These are phyloP conservation scores for Xenopus petersii DNA, from an alignment of 2,797 vertebrate species.

Conservation along the genomic window DNA sequence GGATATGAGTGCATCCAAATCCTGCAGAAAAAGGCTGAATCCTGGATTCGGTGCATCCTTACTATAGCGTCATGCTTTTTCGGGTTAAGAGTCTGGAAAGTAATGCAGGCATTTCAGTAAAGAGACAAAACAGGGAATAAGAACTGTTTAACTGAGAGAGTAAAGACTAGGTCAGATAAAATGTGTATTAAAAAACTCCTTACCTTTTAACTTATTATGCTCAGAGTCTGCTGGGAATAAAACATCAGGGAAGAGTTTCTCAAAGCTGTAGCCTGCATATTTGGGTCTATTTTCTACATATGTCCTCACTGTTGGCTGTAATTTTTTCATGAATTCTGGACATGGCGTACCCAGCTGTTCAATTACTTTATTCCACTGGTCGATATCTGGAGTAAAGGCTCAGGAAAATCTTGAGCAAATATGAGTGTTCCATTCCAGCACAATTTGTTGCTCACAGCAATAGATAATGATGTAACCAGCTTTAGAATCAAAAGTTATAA, in stretches of 20 bases:
- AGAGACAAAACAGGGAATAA: no score
- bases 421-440: background rate
- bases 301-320: constrained; percentile 95
- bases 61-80: no score
- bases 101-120: no score
- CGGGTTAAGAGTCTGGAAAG: no score
- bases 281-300: constrained; percentile 97
- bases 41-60: no score
- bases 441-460: background rate
- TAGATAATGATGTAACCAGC: no score
- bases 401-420: constrained; percentile 71
- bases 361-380: constrained; percentile 99
- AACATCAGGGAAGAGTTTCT: constrained; percentile 96
- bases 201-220: constrained; percentile 98
- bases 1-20: no score
- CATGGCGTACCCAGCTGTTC: constrained; percentile 96
- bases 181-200: background rate
- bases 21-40: no score
- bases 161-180: no score
- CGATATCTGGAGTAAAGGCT: constrained; percentile 88
- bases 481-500: no score
- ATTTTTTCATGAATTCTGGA: constrained; percentile 96
- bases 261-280: constrained; percentile 95
- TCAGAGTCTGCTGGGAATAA: constrained; percentile 97
- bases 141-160: no score